Percentiles rank a stretch among this genome's conserved stretches.
Evolutionary conservation across 2,888 invertebrate genomes (phyloP).

Genomic region (Lingula anatina): DNA sequence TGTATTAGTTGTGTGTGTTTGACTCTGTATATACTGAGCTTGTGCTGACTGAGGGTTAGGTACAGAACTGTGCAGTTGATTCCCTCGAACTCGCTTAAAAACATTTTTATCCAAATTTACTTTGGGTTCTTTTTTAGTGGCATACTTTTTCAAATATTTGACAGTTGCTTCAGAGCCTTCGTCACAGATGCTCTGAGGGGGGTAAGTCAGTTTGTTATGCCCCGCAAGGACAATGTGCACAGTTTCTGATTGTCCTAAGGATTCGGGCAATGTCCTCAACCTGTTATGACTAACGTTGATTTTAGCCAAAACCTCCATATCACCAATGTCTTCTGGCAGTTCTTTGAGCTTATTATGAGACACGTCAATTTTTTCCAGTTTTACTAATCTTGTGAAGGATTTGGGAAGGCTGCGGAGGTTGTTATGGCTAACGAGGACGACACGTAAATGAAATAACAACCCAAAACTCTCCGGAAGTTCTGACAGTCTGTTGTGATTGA

Average conservation of each 20-base stretch:
- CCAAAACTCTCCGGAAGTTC: conserved; percentile 46
- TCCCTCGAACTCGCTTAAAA: conserved; percentile 45
- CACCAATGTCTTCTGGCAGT: conserved; percentile 39
- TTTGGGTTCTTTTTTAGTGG: not conserved
- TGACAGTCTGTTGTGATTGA: conserved; percentile 45
- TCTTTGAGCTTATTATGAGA: conserved; percentile 39
- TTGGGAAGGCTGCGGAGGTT: conserved; percentile 33
- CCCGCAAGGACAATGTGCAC: conserved; percentile 36
- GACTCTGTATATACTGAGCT: conserved; percentile 48
- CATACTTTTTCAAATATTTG: conserved; percentile 24
- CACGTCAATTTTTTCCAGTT: conserved; percentile 45
- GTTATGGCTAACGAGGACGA: conserved; percentile 41
- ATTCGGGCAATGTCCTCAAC: conserved; percentile 36
- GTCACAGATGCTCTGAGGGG: conserved; percentile 43
- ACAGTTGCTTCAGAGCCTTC: conserved; percentile 40
- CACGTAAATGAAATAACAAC: conserved; percentile 44
- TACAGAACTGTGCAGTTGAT: conserved; percentile 39
- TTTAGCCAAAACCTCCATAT: conserved; percentile 38
- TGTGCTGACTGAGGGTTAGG: conserved; percentile 48
- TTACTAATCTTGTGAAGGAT: conserved; percentile 39
- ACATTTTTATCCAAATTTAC: conserved; percentile 17
- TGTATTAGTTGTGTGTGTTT: conserved; percentile 48
- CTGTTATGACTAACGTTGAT: conserved; percentile 46
- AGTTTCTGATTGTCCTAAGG: conserved; percentile 32
- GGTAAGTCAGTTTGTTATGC: conserved; percentile 37